Evolutionary conservation across 2,797 vertebrate genomes (phyloP), one percentile per base, ranked within the genome.

Genomic region (Telmatherina bonti): DNA sequence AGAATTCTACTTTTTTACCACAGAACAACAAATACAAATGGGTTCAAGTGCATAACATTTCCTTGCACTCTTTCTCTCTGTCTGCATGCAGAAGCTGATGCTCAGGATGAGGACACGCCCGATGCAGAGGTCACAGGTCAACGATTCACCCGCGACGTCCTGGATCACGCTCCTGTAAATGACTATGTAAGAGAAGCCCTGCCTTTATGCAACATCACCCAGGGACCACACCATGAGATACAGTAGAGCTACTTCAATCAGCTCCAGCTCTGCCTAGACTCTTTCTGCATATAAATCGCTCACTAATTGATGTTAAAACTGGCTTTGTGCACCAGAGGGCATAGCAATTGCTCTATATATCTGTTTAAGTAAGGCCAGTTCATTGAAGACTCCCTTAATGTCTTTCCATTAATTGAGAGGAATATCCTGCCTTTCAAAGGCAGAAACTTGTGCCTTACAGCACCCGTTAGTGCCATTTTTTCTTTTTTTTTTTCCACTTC

Each of bases 131-230:
- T 74, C 12, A 87, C 88, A 49, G 93, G 93, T 78, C 95, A 87
- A n/a, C 96, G 96, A 0, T 94, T 87, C 4, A 24, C 92, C 74
- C 95, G 97, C 38, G 96, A 98, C 31, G 91, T 97, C 83, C 93
- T 88, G 0, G 95, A 97, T 85, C 95, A 98, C 1, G 81, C 88
- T 69, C 93, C 95, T 0, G 89, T 99, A 53, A 96, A 96, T 0
- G 97, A 98, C 91, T 98, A 99, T 1, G 97, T 99, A 90, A 97
- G 97, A 96, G 71, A 41, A 41, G 26, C 11, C 20, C 38, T 35
- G 27, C 22, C 24, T 52, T 43, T 64, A 27, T 4, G 2, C 45
- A 57, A 15, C 52, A 33, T 71, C 69, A 65, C 51, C 60, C 59
- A 3, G 45, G 61, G 81, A 83, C 66, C 75, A 62, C 84, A 73